Evolutionary conservation across 1,140 invertebrate genomes (phyloP).

Genomic region (Drusus annulatus): DNA sequence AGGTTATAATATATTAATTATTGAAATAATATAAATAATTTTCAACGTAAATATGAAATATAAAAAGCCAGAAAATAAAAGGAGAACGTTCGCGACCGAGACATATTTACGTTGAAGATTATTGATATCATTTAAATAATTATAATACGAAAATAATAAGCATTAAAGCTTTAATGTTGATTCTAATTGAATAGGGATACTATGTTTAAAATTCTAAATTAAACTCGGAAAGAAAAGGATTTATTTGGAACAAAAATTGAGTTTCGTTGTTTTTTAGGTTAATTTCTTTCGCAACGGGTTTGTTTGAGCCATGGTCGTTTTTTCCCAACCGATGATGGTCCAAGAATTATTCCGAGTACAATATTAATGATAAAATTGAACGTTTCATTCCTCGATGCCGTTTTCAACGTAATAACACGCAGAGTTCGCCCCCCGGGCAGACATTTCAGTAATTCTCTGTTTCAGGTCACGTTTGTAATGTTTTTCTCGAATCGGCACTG

Average conservation of each 20-base stretch:
- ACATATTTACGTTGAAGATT: no score
- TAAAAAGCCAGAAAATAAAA: no score
- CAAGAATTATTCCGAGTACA: constrained; percentile 31
- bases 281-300: constrained; percentile 22
- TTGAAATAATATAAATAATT: no score
- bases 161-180: no score
- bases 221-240: neutral
- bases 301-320: no score
- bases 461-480: constrained; percentile 36
- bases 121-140: no score
- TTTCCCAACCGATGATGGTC: constrained; percentile 28
- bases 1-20: no score
- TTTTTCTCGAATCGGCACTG: constrained; percentile 42
- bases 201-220: neutral
- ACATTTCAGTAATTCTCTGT: constrained; percentile 42
- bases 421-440: constrained; percentile 13
- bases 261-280: neutral
- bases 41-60: no score
- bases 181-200: no score
- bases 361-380: constrained; percentile 47
- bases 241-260: constrained; percentile 14
- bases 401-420: constrained; percentile 41
- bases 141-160: no score
- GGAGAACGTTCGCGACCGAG: no score
- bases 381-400: constrained; percentile 37